Evolutionary conservation across 2,113 vertebrate genomes (phyloP).

Genomic region (Callopanchax toddi): DNA sequence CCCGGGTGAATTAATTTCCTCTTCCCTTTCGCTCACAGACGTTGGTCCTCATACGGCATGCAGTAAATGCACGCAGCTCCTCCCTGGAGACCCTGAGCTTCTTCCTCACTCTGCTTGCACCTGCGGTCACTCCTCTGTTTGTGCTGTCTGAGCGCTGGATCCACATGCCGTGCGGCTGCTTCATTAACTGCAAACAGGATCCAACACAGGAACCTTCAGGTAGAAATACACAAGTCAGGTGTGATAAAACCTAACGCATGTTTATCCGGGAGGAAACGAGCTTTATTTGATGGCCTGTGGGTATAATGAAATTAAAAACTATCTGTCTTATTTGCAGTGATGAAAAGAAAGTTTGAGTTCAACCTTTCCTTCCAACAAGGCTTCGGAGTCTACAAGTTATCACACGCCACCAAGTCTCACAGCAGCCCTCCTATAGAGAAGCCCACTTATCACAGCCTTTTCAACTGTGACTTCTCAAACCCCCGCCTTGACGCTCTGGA

Average conservation of each 20-base stretch:
- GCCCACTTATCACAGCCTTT: constrained; percentile 76
- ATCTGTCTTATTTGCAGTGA: constrained; percentile 73
- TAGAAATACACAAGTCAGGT: constrained; percentile 24
- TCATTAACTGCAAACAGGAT: constrained; percentile 89
- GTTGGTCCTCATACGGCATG: constrained; percentile 85
- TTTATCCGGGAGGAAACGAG: not conserved
- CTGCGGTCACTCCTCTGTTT: constrained; percentile 89
- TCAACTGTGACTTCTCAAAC: constrained; percentile 72
- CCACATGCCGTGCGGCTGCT: constrained; percentile 96
- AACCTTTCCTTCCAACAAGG: constrained; percentile 92
- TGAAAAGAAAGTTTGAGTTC: constrained; percentile 89
- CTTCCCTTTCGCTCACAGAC: constrained; percentile 77
- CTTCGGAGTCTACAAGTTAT: constrained; percentile 88
- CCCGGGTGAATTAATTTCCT: constrained; percentile 44
- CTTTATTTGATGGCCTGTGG: not conserved
- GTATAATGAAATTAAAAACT: not conserved
- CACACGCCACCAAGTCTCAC: constrained; percentile 74
- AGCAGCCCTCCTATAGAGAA: constrained; percentile 70
- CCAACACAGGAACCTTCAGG: constrained; percentile 70
- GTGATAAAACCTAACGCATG: not conserved
- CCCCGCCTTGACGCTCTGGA: constrained; percentile 61
- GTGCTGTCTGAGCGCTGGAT: constrained; percentile 91
- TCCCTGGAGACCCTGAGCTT: constrained; percentile 89
- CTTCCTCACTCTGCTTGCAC: constrained; percentile 89
- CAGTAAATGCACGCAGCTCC: constrained; percentile 80